phyloP scores from a whole-genome alignment of 2,113 vertebrate genomes.

The Phylloscopus trochilus region DNA sequence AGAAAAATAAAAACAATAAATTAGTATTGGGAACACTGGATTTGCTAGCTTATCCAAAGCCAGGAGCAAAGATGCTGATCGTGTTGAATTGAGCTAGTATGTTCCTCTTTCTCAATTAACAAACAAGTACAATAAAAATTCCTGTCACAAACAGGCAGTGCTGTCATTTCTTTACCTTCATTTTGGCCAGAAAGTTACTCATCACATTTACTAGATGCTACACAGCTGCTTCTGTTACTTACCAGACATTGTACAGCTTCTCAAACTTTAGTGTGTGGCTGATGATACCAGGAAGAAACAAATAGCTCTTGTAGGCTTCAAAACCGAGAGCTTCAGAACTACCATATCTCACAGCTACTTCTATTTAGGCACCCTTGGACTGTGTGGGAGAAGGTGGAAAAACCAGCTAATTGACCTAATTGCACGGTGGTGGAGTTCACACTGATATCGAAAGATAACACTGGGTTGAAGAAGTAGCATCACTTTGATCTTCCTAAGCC shows the following conservation, averaged over 20 bases:
- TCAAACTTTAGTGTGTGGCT: neutral
- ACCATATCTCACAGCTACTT: neutral
- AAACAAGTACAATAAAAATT: slow-evolving; percentile 76
- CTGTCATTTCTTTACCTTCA: slow-evolving; percentile 58
- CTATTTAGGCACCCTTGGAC: neutral
- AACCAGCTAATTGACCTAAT: neutral
- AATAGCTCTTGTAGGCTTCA: neutral
- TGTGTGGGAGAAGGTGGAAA: neutral
- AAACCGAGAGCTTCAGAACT: neutral
- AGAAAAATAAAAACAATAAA: slow-evolving; percentile 63
- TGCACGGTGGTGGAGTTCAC: neutral
- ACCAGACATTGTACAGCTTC: neutral
- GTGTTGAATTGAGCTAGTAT: slow-evolving; percentile 66
- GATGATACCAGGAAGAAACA: neutral
- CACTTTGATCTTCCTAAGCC: neutral
- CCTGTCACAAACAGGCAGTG: slow-evolving; percentile 62
- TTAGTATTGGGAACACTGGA: slow-evolving; percentile 67
- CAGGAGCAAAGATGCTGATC: slow-evolving; percentile 61
- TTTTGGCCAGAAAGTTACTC: neutral
- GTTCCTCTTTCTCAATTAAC: slow-evolving; percentile 71
- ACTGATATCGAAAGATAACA: neutral
- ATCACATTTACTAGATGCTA: neutral
- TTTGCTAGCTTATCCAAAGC: slow-evolving; percentile 62
- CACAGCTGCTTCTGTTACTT: neutral
- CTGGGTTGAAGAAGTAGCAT: neutral